A percentile compares a stretch with the other conserved stretches of the same genome.
phyloP scores from a whole-genome alignment of 2,797 vertebrate species.

The Onychomys leucogaster region DNA sequence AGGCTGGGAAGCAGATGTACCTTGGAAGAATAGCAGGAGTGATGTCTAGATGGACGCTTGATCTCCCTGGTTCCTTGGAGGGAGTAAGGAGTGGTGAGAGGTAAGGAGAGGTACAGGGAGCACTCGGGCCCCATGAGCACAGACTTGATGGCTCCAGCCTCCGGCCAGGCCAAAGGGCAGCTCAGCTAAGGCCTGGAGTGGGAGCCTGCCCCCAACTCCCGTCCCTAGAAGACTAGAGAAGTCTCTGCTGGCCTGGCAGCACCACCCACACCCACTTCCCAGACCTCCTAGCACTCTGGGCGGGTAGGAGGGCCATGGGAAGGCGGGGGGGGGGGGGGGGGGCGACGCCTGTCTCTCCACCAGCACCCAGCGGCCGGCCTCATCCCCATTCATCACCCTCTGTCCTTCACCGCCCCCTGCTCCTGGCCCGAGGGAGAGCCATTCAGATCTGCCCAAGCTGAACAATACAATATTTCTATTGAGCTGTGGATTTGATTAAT shows the following conservation, averaged over 20 bases:
- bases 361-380: not conserved
- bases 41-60: not conserved
- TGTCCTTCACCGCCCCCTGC: constrained; percentile 84
- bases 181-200: not conserved
- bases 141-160: not conserved
- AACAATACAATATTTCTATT: constrained; percentile 87
- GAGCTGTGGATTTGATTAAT: constrained; percentile 89
- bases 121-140: not conserved
- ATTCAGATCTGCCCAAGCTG: constrained; percentile 86
- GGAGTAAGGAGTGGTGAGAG: not conserved
- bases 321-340: not conserved
- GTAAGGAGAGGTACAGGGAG: not conserved
- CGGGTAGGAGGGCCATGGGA: not conserved
- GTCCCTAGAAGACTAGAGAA: not conserved
- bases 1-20: not conserved
- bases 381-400: constrained; percentile 67
- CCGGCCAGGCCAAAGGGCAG: not conserved
- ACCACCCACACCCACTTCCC: rapidly evolving
- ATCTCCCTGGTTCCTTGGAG: not conserved
- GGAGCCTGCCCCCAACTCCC: not conserved
- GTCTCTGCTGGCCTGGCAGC: not conserved
- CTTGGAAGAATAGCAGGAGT: not conserved
- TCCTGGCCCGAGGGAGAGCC: constrained; percentile 84
- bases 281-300: not conserved
- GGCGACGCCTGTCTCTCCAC: no score